Percentiles rank a stretch among this genome's conserved stretches.
phyloP scores from a whole-genome alignment of 2,113 vertebrate species.

The Recurvirostra avosetta region DNA sequence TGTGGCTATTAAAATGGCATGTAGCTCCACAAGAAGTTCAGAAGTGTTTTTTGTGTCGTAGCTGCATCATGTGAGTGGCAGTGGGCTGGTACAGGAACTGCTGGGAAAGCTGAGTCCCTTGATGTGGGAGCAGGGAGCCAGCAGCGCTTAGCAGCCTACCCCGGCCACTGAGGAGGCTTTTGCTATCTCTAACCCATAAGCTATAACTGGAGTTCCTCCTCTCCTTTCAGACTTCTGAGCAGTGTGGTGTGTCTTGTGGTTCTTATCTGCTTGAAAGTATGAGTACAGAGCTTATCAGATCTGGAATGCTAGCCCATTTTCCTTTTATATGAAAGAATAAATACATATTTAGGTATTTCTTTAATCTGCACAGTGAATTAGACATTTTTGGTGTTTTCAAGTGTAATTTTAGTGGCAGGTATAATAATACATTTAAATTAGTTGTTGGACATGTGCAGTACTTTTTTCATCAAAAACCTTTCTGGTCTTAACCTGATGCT shows the following conservation, averaged over 20 bases:
- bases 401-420: not conserved
- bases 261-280: conserved; percentile 32
- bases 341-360: not conserved
- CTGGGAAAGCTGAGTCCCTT: not conserved
- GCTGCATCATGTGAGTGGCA: not conserved
- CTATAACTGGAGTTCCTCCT: conserved; percentile 2
- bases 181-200: not conserved
- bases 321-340: not conserved
- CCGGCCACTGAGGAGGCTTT: not conserved
- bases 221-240: not conserved
- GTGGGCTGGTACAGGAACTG: not conserved
- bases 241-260: conserved; percentile 15
- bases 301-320: conserved; percentile 5
- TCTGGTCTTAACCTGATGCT: not conserved
- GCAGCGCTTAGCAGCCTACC: not conserved
- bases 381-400: not conserved
- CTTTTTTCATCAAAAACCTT: not conserved
- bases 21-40: not conserved
- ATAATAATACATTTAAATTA: not conserved
- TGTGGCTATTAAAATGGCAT: not conserved
- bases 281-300: conserved; percentile 40
- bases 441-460: not conserved
- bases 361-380: not conserved
- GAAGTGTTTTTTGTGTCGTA: not conserved
- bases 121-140: conserved; percentile 13